Percentiles rank a stretch among this genome's conserved stretches.
phyloP scores from a whole-genome alignment of 2,888 invertebrate genomes.

The Lithophane semibrunnea region DNA sequence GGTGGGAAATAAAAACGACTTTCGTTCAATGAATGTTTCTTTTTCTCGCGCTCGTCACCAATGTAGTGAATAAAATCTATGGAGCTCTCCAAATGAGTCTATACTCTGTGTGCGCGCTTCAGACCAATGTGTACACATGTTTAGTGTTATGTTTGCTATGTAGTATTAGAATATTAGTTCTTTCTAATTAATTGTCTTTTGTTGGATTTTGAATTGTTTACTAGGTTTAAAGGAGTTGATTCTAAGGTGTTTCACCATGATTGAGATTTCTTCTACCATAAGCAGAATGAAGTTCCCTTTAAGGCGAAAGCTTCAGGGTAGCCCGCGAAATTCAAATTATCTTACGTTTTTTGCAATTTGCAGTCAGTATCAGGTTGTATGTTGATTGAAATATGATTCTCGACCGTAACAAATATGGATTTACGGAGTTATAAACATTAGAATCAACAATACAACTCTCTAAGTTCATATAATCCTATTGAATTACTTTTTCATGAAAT shows the following conservation, averaged over 20 bases:
- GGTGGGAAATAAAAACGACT: neutral
- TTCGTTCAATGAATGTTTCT: neutral
- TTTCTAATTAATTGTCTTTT: slow-evolving; percentile 44
- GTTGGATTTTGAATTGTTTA: slow-evolving; percentile 17
- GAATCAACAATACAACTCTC: too few relatives aligned
- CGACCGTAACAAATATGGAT: too few relatives aligned
- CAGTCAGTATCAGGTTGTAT: too few relatives aligned
- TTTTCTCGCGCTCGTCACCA: neutral
- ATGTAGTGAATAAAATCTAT: neutral
- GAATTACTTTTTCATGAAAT: too few relatives aligned
- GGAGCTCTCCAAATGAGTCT: slow-evolving; percentile 23
- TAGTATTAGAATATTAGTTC: slow-evolving; percentile 46
- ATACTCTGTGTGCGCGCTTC: slow-evolving; percentile 11
- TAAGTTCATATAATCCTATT: too few relatives aligned
- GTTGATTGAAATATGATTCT: too few relatives aligned
- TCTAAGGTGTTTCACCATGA: neutral
- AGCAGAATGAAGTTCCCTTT: neutral
- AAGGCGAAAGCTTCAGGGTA: too few relatives aligned
- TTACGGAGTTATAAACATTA: too few relatives aligned
- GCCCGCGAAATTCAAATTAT: too few relatives aligned
- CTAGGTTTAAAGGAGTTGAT: neutral
- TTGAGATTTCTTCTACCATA: neutral
- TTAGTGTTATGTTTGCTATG: slow-evolving; percentile 23
- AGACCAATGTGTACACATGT: slow-evolving; percentile 33
- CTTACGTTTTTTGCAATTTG: too few relatives aligned